These are phyloP conservation scores for Drosophila kurseongensis DNA, from an alignment of 1,140 invertebrate genomes.

Conservation along the genomic window DNA sequence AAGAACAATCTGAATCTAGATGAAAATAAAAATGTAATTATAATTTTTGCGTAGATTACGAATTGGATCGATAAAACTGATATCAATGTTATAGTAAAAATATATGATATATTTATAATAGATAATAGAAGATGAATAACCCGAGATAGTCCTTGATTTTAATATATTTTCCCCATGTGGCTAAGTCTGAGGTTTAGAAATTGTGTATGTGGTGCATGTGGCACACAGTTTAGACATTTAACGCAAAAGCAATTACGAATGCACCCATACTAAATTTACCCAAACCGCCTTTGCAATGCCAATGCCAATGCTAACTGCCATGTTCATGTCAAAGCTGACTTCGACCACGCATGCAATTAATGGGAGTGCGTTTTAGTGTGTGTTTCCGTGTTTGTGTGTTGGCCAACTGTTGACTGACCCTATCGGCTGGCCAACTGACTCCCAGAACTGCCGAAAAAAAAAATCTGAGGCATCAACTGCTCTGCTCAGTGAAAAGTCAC, in stretches of 20 bases:
- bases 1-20: too few relatives aligned
- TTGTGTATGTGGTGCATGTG: slow-evolving; percentile 4
- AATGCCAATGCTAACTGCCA: slow-evolving; percentile 35
- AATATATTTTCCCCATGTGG: not conserved
- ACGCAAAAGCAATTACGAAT: slow-evolving; percentile 67
- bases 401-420: slow-evolving; percentile 75
- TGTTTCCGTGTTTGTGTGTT: slow-evolving; percentile 18
- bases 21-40: too few relatives aligned
- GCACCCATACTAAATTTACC: slow-evolving; percentile 14
- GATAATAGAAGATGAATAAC: not conserved
- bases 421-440: slow-evolving; percentile 36
- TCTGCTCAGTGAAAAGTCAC: slow-evolving; percentile 73
- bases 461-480: slow-evolving; percentile 65
- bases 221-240: slow-evolving; percentile 51
- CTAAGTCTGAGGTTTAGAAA: slow-evolving; percentile 1
- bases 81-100: too few relatives aligned
- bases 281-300: not conserved
- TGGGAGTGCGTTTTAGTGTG: slow-evolving; percentile 41
- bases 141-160: not conserved
- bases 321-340: slow-evolving; percentile 59
- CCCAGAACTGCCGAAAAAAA: slow-evolving; percentile 20
- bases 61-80: too few relatives aligned
- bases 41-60: too few relatives aligned
- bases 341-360: slow-evolving; percentile 68
- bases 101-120: too few relatives aligned